Evolutionary conservation across 2,797 vertebrate species (phyloP).

Genomic region (Crypturellus tataupa): DNA sequence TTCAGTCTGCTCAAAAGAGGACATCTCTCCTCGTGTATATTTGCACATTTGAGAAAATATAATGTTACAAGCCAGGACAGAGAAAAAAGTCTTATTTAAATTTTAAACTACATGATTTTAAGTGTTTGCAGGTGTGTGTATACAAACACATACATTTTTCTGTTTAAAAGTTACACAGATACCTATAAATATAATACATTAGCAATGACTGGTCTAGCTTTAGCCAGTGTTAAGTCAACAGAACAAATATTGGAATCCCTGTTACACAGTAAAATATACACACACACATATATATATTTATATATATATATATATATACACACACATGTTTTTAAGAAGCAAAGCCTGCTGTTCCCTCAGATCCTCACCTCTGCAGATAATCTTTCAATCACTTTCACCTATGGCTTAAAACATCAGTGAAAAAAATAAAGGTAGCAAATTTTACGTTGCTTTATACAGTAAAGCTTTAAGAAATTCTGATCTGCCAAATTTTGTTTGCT

Average conservation of each 20-base stretch:
- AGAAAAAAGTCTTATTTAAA: background rate
- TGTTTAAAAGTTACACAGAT: background rate
- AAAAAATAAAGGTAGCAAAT: background rate
- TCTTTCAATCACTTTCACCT: background rate
- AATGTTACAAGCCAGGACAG: background rate
- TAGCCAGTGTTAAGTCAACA: background rate
- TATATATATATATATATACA: too few species aligned
- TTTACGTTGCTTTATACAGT: background rate
- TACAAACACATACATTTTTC: background rate
- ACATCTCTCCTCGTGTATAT: background rate
- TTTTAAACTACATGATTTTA: background rate
- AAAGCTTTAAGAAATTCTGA: background rate
- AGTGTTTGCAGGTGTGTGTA: background rate
- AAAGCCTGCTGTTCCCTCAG: background rate
- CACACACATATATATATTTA: too few species aligned
- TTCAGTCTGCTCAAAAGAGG: background rate
- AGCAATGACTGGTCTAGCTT: background rate
- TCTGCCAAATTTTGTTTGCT: background rate
- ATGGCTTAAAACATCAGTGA: background rate
- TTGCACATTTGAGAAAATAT: background rate
- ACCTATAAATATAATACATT: background rate
- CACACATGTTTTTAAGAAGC: background rate
- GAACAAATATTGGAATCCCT: background rate
- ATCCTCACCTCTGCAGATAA: background rate
- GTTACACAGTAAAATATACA: background rate